These are phyloP conservation scores for Leiothrix lutea DNA, from an alignment of 2,113 vertebrate genomes.

Conservation along the genomic window DNA sequence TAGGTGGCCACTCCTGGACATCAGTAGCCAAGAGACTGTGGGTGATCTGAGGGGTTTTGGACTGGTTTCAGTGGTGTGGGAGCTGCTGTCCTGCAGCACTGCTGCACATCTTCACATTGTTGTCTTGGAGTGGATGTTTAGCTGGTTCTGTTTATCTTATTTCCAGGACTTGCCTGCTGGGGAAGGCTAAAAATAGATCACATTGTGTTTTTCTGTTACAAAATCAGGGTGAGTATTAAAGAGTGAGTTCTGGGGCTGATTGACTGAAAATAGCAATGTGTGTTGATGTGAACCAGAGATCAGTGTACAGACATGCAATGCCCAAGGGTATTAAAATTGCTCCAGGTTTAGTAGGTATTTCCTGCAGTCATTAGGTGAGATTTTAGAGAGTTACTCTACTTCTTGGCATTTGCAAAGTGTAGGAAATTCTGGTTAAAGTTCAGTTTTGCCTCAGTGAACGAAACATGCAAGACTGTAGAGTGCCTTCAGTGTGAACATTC, in stretches of 20 bases:
- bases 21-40: background rate
- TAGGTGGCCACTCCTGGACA: background rate
- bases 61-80: background rate
- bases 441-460: background rate
- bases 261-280: background rate
- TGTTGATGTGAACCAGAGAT: background rate
- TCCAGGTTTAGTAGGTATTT: background rate
- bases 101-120: background rate
- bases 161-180: background rate
- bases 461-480: fast-evolving
- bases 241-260: background rate
- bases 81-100: background rate
- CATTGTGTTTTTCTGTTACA: background rate
- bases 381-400: background rate
- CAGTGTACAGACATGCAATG: background rate
- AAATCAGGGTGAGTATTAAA: background rate
- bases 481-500: background rate
- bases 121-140: background rate
- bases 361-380: background rate
- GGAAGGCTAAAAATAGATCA: background rate
- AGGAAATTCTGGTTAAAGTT: background rate
- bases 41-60: background rate
- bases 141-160: background rate
- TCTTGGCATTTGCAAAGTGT: background rate
- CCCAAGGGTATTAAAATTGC: background rate